Conservation (phyloP, 2,888 invertebrate species). For the Acrobasis suavella region DNA sequence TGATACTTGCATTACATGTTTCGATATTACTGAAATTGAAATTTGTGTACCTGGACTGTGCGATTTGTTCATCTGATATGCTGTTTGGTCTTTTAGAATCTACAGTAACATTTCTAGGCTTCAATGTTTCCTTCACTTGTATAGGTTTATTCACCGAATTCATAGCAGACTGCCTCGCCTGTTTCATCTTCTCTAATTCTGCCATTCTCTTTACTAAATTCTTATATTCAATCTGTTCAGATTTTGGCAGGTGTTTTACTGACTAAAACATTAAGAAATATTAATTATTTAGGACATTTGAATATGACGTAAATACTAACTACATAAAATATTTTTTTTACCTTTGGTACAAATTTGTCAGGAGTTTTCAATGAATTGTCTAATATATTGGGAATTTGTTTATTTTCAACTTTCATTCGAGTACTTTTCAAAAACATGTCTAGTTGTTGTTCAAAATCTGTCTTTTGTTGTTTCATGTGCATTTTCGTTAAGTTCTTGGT, state of each 20-base stretch:
- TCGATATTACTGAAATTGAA: not conserved
- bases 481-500: conserved; percentile 78
- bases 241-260: conserved; percentile 73
- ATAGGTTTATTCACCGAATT: conserved; percentile 40
- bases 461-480: conserved; percentile 72
- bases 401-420: conserved; percentile 68
- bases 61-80: conserved; percentile 65
- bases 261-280: conserved; percentile 51
- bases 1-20: not conserved
- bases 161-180: conserved; percentile 60
- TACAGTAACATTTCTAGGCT: conserved; percentile 57
- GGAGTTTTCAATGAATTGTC: conserved; percentile 47
- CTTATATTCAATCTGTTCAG: conserved; percentile 76
- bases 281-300: conserved; percentile 20
- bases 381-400: conserved; percentile 55
- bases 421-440: conserved; percentile 72
- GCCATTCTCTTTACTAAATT: conserved; percentile 75
- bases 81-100: conserved; percentile 40
- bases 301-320: not conserved
- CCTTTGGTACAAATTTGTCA: conserved; percentile 73
- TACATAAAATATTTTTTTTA: conserved; percentile 30
- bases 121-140: conserved; percentile 59
- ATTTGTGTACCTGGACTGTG: conserved; percentile 60
- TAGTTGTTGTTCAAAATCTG: conserved; percentile 72
- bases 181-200: conserved; percentile 74